phyloP scores from a whole-genome alignment of 2,113 vertebrate species.

The Peromyscus polionotus region DNA sequence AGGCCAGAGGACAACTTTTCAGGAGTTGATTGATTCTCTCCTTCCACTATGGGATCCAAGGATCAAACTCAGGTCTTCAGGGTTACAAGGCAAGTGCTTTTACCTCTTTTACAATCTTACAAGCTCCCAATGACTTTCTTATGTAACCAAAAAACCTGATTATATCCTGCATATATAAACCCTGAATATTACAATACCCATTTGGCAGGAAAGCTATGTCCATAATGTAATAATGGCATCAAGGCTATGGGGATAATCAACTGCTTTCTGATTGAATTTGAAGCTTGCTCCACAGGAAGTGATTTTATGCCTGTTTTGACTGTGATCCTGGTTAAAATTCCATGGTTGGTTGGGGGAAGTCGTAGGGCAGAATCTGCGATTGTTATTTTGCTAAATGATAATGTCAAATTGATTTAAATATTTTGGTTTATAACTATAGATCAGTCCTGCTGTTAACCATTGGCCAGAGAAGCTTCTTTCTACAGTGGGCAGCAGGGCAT shows the following conservation, averaged over 20 bases:
- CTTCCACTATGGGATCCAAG: not conserved
- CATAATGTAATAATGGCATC: not conserved
- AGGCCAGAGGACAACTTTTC: not conserved
- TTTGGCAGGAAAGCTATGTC: not conserved
- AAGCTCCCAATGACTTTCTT: not conserved
- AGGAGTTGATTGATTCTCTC: not conserved
- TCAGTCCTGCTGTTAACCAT: not conserved
- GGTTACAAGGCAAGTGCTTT: not conserved
- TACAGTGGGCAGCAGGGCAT: not conserved
- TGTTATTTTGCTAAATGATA: not conserved
- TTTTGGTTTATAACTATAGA: not conserved
- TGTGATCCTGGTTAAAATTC: not conserved
- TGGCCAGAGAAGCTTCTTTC: not conserved
- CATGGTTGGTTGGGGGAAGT: not conserved
- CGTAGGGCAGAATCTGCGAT: not conserved
- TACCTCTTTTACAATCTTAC: not conserved
- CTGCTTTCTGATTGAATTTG: not conserved
- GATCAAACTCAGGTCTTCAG: not conserved
- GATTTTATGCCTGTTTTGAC: not conserved
- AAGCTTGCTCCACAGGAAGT: not conserved
- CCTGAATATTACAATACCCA: not conserved
- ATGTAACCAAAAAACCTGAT: not conserved
- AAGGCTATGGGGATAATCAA: not conserved
- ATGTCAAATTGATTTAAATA: not conserved
- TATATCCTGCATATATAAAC: not conserved